Percentiles rank a stretch among this genome's conserved stretches.
These are phyloP conservation scores for Tetrapedia diversipes DNA, from an alignment of 2,888 invertebrate genomes.

Conservation along the genomic window DNA sequence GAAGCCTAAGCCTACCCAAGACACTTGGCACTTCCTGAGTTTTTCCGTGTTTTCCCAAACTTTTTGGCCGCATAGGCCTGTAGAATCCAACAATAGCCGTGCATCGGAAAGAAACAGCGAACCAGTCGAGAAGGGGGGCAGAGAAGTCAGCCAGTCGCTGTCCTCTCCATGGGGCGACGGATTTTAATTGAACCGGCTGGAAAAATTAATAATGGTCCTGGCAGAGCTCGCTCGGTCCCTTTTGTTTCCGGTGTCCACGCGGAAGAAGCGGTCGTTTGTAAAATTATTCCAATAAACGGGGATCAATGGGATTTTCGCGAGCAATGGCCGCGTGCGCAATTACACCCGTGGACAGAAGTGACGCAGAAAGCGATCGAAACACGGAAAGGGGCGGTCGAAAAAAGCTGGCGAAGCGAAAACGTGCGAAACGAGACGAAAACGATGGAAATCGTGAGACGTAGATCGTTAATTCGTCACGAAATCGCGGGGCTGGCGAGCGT, in stretches of 20 bases:
- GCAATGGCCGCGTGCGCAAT: conserved; percentile 12
- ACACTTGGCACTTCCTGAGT: too few species aligned
- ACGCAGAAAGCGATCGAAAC: conserved; percentile 17
- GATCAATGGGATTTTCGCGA: conserved; percentile 24
- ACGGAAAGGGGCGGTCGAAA: background rate
- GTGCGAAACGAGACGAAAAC: background rate
- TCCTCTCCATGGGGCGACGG: too few species aligned
- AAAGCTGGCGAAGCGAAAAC: background rate
- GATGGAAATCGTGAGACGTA: conserved; percentile 37
- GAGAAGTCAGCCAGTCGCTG: background rate
- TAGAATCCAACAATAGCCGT: too few species aligned
- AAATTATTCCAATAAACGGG: conserved; percentile 41
- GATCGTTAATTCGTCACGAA: conserved; percentile 53
- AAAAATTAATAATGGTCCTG: conserved; percentile 40
- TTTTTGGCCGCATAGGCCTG: too few species aligned
- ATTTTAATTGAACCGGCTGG: conserved; percentile 36
- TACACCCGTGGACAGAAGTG: conserved; percentile 3
- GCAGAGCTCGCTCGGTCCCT: conserved; percentile 6
- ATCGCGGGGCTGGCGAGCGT: conserved; percentile 5
- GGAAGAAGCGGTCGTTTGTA: conserved; percentile 31
- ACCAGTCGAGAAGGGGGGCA: background rate
- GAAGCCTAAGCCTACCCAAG: too few species aligned
- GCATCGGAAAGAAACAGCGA: background rate
- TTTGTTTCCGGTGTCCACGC: conserved; percentile 13
- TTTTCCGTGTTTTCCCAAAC: too few species aligned